Conservation (phyloP, 2,113 vertebrate genomes). For the Phainopepla nitens region DNA sequence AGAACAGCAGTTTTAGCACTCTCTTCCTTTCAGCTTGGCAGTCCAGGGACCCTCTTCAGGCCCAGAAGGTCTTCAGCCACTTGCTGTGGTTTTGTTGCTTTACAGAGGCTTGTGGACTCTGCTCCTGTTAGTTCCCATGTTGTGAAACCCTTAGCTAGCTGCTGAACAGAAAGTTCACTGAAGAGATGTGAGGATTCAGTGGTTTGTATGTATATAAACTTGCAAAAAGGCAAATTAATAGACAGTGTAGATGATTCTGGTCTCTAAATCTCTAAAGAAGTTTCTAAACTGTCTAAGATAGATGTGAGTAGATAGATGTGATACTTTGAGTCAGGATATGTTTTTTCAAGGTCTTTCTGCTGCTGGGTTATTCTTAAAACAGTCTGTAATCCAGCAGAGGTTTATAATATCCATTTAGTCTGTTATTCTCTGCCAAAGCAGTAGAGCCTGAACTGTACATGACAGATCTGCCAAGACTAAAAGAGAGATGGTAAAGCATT, state of each 20-base stretch:
- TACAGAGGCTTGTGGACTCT: background rate
- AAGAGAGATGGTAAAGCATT: background rate
- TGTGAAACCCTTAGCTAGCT: background rate
- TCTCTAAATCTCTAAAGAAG: background rate
- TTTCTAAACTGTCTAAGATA: background rate
- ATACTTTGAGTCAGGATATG: background rate
- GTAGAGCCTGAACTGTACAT: background rate
- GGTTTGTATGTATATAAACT: background rate
- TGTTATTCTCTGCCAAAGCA: background rate
- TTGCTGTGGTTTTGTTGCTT: background rate
- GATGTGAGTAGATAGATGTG: background rate
- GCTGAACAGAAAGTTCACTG: background rate
- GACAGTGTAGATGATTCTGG: background rate
- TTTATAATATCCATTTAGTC: background rate
- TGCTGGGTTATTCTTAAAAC: background rate
- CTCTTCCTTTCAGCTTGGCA: background rate
- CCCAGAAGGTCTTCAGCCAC: background rate
- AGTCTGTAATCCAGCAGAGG: background rate
- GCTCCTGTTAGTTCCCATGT: background rate
- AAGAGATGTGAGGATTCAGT: background rate
- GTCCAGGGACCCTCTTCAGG: background rate
- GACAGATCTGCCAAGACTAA: background rate
- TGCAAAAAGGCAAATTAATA: background rate
- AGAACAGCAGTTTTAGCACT: background rate
- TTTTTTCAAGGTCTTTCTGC: background rate